Evolutionary conservation across 2,113 vertebrate species (phyloP), one percentile per base, ranked within the genome.

Genomic region (Eurypyga helias): DNA sequence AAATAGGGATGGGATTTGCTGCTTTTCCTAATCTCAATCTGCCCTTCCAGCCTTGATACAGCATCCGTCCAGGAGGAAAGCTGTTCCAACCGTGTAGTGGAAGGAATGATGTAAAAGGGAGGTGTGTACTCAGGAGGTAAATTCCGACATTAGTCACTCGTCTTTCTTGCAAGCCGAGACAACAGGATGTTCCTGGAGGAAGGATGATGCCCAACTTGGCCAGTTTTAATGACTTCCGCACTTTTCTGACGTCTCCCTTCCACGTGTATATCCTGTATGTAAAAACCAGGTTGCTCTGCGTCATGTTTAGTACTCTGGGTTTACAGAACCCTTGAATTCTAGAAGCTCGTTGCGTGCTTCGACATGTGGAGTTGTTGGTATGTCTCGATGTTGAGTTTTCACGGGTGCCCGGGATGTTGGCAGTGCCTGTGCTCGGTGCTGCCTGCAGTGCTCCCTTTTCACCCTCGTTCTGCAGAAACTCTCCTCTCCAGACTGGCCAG

Each of bases 71-170:
- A 65, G 34, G 13, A 23, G 73, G 34, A n/a, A 34, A 38, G 75
- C 48, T 21, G 23, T 55, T 76, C n/a, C 38, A 3, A 62, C 36
- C 43, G 17, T 29, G 1, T 3, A 13, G 29, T 5, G 20, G 88
- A 28, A 81, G 54, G 34, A 58, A 6, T 55, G 45, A 33, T 80
- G 77, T 38, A 12, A 58, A 29, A 34, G 62, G 67, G 52, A 54
- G 48, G 24, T 49, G 79, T 54, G 79, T 6, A 0, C 14, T 69
- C 34, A 26, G 33, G 29, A 26, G 48, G 12, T 28, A 31, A 52
- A n/a, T 17, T 41, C 46, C 1, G 4, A 25, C 0, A 0, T 26
- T 33, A 64, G 54, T 60, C 83, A 16, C 36, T 76, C 23, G 17
- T 13, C 17, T 60, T 69, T 23, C 49, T 14, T 45, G 55, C 13